Base-by-base conservation (phyloP, 1,140 invertebrate species). In the Coptotermes formosanus region DNA sequence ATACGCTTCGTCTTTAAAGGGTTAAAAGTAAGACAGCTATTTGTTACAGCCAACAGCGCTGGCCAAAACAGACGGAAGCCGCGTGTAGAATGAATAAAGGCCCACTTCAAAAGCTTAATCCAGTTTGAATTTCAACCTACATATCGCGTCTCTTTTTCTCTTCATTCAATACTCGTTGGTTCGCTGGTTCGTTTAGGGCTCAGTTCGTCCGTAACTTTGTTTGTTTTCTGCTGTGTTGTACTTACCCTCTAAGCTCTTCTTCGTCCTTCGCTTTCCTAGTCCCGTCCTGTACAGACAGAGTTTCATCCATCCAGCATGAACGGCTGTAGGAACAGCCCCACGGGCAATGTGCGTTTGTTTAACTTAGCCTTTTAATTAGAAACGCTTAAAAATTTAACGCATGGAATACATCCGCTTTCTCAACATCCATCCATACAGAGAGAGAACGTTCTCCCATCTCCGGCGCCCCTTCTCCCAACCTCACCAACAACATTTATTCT, bases 291-390 rank as follows among this genome's bases (percentile, higher is more conserved):
- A 30, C 64, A 75, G 64, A 75, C 64, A 64, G n/a, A n/a, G 21
- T 19, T 64, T n/a, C 82, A 38, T 82, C 82, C 82, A 38, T 19
- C 82, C 82, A 44, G 32, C 43, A 55, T 19, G 23, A 43, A 44
- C 38, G 32, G 82, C 2, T 44, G 64, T 32, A 48, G 69, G 16
- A 86, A 86, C 85, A 86, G 82, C 75, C 85, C 82, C 85, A 38
- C 45, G 81, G 55, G 55, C 69, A 84, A 38, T 1, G 48, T 82
- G 52, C 86, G 48, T 30, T 91, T 92, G 91, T 91, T 91, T 91
- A 91, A 91, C 91, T n/a, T 89, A 91, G 91, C 90, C 90, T 91
- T 91, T 91, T 92, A 92, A 92, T 91, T 91, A 92, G 91, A 91
- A 91, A 90, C 89, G 90, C 87, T 91, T 90, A 91, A 92, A 91